Percentiles rank a stretch among this genome's conserved stretches.
Conservation (phyloP, 2,888 invertebrate species). For the Tromatobia lineatoria region DNA sequence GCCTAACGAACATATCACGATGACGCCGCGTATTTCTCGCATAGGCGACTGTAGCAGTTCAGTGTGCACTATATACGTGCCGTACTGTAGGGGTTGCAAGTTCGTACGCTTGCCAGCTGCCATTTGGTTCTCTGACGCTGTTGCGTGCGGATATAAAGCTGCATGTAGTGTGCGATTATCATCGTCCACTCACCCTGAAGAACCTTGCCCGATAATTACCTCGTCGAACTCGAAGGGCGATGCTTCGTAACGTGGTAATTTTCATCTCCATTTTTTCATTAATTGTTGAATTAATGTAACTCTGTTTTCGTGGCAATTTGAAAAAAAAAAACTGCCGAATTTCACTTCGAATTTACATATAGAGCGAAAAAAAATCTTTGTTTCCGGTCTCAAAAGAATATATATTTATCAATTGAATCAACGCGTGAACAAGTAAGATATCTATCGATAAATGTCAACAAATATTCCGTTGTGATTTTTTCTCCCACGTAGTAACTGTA, state of each 20-base stretch:
- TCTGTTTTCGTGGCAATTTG: neutral
- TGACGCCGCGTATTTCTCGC: constrained; percentile 41
- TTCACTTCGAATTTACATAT: too few species aligned
- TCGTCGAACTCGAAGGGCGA: constrained; percentile 53
- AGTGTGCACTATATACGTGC: neutral
- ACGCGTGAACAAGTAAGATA: too few species aligned
- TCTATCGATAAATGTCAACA: too few species aligned
- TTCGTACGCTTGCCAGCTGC: constrained; percentile 40
- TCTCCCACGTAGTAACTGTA: too few species aligned
- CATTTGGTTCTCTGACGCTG: constrained; percentile 47
- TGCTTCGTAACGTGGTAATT: too few species aligned
- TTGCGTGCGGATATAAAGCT: constrained; percentile 30
- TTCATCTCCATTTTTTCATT: constrained; percentile 53
- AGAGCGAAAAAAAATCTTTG: too few species aligned
- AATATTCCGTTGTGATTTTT: too few species aligned
- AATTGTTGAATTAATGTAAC: constrained; percentile 1
- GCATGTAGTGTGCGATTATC: constrained; percentile 13
- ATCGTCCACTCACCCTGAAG: constrained; percentile 27
- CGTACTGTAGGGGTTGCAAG: constrained; percentile 3
- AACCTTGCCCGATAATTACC: constrained; percentile 56
- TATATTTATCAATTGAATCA: too few species aligned
- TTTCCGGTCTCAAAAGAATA: too few species aligned
- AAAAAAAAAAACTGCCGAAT: too few species aligned
- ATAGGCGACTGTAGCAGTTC: neutral
- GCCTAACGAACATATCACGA: constrained; percentile 41